Base-by-base conservation (phyloP, 2,797 vertebrate species). In the Premnoplex brunnescens region DNA sequence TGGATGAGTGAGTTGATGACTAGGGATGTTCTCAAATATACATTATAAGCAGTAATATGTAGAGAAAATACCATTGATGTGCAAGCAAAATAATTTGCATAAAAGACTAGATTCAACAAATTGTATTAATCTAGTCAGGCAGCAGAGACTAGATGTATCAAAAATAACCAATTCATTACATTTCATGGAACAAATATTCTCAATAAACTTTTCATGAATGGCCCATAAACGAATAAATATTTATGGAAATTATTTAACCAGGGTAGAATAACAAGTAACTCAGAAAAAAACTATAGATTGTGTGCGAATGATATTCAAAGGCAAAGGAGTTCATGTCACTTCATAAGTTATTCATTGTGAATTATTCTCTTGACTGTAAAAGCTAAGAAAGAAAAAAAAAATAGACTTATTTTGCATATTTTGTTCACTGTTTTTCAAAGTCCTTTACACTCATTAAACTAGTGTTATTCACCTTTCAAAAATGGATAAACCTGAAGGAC, bases 171-270 rank as follows among this genome's bases (percentile, higher is more conserved):
- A 84, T 88, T 85, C 23, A 68, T 92, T 96, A 56, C 28, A 69
- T 68, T 90, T 81, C 13, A 39, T 68, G 20, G 55, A 62, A 92
- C 80, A 91, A 91, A 91, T 92, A 88, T 69, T 88, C 73, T 66
- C 48, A 85, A 88, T 73, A 89, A 88, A 84, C 30, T 75, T 91
- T 74, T 64, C 54, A 81, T 81, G 58, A 91, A 62, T 26, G 76
- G 15, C 6, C 37, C 18, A 85, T 91, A 94, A 92, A 78, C 4
- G 62, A 78, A 91, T 85, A 93, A 91, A 85, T 97, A 93, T 96
- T 91, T 94, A 96, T 92, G 14, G 26, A 20, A 87, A 75, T 89
- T 93, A 72, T 88, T 94, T 85, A 91, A 86, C 46, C 30, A 69
- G 14, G n/a, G 32, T 62, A 72, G 66, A 75, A 93, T 86, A 91